Base-by-base conservation (phyloP, 2,113 vertebrate species). In the Osmerus eperlanus region DNA sequence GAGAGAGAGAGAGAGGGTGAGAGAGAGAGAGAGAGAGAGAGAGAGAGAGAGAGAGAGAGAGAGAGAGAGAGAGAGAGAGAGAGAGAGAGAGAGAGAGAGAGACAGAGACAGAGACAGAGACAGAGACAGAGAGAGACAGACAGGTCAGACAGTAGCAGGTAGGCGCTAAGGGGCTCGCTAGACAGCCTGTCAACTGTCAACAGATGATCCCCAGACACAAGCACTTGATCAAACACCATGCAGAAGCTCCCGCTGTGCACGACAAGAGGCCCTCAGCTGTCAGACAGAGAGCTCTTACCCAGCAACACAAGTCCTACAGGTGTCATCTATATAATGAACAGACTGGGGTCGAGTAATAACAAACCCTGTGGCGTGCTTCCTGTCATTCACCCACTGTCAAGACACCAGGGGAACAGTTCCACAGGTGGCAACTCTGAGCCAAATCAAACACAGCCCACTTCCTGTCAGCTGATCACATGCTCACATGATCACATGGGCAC, bases 131-230 rank as follows among this genome's bases (percentile, higher is more conserved):
- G 29, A 77, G 63, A 0, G 68, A 9, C 5, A 21, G 21, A 58
- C 25, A 28, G 25, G 25, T 61, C 47, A 18, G 21, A 54, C 51
- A 3, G 52, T 14, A 73, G 68, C 68, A 28, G 9, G 70, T 41
- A 5, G 54, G 71, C 7, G 19, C 53, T 21, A 25, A 21, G 52
- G 23, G 52, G 53, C 32, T 4, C 78, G 79, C 41, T 11, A 47
- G 2, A 47, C 77, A 62, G 62, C 19, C 18, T 16, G 75, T 79
- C 85, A 82, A 56, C 59, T 69, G 68, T 79, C 81, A 52, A 77
- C 64, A 81, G 6, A 61, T 72, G 75, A 67, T 77, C 67, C 77
- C 28, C 19, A 67, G 56, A 13, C 51, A 21, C 59, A 66, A 78
- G 66, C 14, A 72, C 71, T 68, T 83, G 19, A 55, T 78, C 70